Evolutionary conservation across 2,113 vertebrate genomes (phyloP).

Genomic region (Clinocottus analis): DNA sequence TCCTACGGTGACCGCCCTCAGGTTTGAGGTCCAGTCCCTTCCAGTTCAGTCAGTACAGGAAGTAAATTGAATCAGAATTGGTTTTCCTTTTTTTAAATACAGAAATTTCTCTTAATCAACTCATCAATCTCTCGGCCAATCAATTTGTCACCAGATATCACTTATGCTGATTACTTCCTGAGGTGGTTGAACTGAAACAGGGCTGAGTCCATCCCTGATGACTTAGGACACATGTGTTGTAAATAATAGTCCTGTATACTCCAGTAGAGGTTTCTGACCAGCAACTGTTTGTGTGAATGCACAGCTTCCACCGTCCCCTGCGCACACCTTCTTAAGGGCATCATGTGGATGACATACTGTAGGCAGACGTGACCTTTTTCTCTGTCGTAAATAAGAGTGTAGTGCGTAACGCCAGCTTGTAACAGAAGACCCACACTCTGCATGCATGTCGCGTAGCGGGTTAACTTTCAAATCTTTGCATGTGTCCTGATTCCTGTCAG

Average conservation of each 20-base stretch:
- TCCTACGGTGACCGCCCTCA: constrained; percentile 49
- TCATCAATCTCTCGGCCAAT: constrained; percentile 6
- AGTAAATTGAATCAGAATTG: background rate
- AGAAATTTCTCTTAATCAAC: background rate
- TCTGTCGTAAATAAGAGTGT: constrained; percentile 66
- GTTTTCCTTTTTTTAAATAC: constrained; percentile 31
- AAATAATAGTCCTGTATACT: constrained; percentile 75
- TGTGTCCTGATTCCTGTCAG: constrained; percentile 66
- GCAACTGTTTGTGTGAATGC: constrained; percentile 70
- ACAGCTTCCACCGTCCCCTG: constrained; percentile 51
- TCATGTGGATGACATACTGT: constrained; percentile 61
- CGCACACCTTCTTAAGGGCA: constrained; percentile 55
- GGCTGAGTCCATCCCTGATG: constrained; percentile 57
- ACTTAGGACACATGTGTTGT: constrained; percentile 65
- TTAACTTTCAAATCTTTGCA: constrained; percentile 74
- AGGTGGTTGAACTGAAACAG: constrained; percentile 52
- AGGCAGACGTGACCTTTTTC: constrained; percentile 64
- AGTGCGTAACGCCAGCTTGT: constrained; percentile 66
- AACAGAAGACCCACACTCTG: constrained; percentile 65
- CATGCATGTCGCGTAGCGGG: constrained; percentile 66
- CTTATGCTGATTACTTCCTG: constrained; percentile 29
- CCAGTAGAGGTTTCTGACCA: constrained; percentile 74
- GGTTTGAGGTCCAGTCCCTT: constrained; percentile 51
- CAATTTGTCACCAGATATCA: constrained; percentile 9
- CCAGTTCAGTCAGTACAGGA: constrained; percentile 42